Evolutionary conservation across 2,797 vertebrate species (phyloP).

Genomic region (Melanotaenia boesemani): DNA sequence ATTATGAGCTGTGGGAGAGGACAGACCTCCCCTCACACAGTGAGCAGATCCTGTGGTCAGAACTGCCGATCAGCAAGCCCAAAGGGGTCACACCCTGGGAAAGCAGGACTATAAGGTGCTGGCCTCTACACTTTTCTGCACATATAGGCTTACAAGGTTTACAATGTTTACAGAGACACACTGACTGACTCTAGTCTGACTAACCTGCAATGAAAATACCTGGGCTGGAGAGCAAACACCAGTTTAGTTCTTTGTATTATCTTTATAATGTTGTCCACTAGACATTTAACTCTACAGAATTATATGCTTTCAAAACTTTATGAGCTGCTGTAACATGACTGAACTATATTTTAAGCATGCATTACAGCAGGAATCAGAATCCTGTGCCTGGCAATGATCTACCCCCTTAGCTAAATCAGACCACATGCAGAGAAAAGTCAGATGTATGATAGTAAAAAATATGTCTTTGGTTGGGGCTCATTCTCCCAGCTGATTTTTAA

Average conservation of each 20-base stretch:
- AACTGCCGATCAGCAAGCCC: slow-evolving; percentile 49
- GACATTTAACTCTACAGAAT: not conserved
- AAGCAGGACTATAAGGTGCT: slow-evolving; percentile 22
- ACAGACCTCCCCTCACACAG: slow-evolving; percentile 36
- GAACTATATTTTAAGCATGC: slow-evolving; percentile 5
- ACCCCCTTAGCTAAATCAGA: slow-evolving; percentile 39
- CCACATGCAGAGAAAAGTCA: slow-evolving; percentile 49
- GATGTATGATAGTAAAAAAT: slow-evolving; percentile 44
- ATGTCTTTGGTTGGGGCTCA: slow-evolving; percentile 16
- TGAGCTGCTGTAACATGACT: slow-evolving; percentile 13
- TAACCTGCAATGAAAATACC: slow-evolving; percentile 30
- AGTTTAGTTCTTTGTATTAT: not conserved
- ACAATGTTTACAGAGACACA: slow-evolving; percentile 29
- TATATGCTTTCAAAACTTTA: slow-evolving; percentile 5
- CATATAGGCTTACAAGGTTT: slow-evolving; percentile 27
- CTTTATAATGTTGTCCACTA: slow-evolving; percentile 4
- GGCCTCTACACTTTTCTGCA: slow-evolving; percentile 20
- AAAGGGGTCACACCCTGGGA: slow-evolving; percentile 25
- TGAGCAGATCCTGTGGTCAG: slow-evolving; percentile 39
- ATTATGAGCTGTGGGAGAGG: slow-evolving; percentile 67
- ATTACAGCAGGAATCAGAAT: slow-evolving; percentile 29
- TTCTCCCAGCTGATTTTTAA: slow-evolving; percentile 36
- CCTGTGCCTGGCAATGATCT: slow-evolving; percentile 29
- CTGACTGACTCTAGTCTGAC: slow-evolving; percentile 9
- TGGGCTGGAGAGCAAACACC: not conserved